Evolutionary conservation across 2,113 vertebrate species (phyloP), one percentile per base, ranked within the genome.

Genomic region (Lepus timidus): DNA sequence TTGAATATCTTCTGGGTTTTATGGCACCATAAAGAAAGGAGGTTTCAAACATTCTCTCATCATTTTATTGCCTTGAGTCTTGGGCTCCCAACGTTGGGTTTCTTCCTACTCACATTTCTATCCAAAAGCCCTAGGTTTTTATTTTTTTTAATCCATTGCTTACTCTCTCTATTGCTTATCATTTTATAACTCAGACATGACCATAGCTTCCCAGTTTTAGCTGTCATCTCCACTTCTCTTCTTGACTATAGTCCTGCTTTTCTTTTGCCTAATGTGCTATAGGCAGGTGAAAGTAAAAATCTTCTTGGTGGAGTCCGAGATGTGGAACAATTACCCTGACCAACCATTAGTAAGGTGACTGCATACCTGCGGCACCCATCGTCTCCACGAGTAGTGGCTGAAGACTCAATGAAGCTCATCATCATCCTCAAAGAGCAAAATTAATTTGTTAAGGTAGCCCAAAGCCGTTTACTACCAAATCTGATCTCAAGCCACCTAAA

Each of bases 1-100:
- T 94, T 65, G 17, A 93, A 36, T 81, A 10, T 73, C 55, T 65
- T 94, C 16, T 68, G 39, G 64, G 51, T 90, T 90, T 84, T 81
- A 52, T 61, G 67, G 11, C n/a, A 94, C 25, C 7, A 0, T 76
- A 51, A 29, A 73, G 73, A 64, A 71, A 52, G 29, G 17, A n/a
- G 16, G 27, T 33, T 85, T 93, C 81, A 84, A 25, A 89, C 68
- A 73, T 29, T 85, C 31, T 23, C 49, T 84, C 23, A 6, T 17
- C 7, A 6, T 62, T 81, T 83, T 76, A 23, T 58, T 81, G 55
- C 29, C 64, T 67, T 70, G 36, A 65, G 19, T 84, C 39, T 80
- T 65, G 52, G 64, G 16, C 17, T 76, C 36, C 23, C 44, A 58
- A 23, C 58, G 31, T 73, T 81, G 16, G 14, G 4, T 74, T 8